Conservation (phyloP, 2,888 invertebrate species). For the Harmothoe impar region DNA sequence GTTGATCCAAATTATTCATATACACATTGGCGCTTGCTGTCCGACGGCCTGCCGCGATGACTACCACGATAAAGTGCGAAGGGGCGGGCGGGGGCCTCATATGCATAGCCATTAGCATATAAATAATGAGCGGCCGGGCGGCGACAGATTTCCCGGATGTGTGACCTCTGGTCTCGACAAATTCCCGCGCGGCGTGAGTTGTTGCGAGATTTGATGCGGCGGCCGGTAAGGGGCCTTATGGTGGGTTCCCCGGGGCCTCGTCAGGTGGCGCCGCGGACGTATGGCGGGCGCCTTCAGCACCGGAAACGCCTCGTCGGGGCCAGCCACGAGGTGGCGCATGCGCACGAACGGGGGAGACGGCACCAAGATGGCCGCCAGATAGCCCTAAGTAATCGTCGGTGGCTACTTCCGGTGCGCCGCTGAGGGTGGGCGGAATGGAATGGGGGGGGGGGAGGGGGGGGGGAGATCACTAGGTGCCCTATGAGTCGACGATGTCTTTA, state of each 20-base stretch:
- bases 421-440: neutral
- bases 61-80: conserved; percentile 49
- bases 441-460: neutral
- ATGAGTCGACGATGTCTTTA: neutral
- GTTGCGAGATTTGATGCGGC: conserved; percentile 51
- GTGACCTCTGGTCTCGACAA: conserved; percentile 44
- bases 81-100: conserved; percentile 21
- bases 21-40: conserved; percentile 54
- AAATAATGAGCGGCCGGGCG: conserved; percentile 36
- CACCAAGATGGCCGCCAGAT: conserved; percentile 44
- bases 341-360: conserved; percentile 1
- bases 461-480: neutral
- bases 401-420: neutral
- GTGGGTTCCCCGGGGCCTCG: conserved; percentile 18
- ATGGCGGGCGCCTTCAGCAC: neutral
- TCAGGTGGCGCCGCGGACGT: conserved; percentile 44
- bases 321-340: neutral
- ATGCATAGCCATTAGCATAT: conserved; percentile 37
- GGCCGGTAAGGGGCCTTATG: conserved; percentile 10
- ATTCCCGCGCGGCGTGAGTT: conserved; percentile 16
- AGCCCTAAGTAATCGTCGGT: conserved; percentile 23
- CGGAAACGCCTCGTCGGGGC: neutral
- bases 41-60: conserved; percentile 23
- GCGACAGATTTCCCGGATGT: conserved; percentile 56
- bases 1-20: conserved; percentile 60